A percentile compares a stretch with the other conserved stretches of the same genome.
phyloP scores from a whole-genome alignment of 2,113 vertebrate species.

The Notechis scutatus region DNA sequence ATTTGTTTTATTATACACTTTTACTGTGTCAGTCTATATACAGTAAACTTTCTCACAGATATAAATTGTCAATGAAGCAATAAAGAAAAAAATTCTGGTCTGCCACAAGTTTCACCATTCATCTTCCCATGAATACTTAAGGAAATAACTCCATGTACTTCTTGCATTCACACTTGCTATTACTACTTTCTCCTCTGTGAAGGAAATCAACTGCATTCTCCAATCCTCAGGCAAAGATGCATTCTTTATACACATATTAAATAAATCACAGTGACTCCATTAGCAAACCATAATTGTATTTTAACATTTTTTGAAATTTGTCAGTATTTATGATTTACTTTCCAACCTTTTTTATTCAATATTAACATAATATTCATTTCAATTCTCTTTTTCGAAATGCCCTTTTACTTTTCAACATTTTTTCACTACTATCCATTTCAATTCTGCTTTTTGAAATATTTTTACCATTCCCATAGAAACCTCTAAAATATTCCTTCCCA shows the following conservation, averaged over 20 bases:
- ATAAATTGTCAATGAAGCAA: background rate
- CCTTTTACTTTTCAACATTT: background rate
- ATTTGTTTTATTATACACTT: background rate
- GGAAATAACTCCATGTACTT: background rate
- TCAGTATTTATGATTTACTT: background rate
- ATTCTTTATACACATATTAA: background rate
- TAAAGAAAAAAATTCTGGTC: background rate
- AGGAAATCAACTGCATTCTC: background rate
- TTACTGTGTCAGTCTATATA: background rate
- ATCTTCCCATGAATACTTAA: background rate
- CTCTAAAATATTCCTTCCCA: background rate
- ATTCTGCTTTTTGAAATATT: background rate
- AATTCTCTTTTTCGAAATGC: background rate
- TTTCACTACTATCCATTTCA: background rate
- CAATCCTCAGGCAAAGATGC: background rate
- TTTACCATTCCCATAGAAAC: background rate
- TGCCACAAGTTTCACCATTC: background rate
- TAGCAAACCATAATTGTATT: background rate
- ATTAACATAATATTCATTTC: background rate
- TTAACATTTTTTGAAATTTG: background rate
- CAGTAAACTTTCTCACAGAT: background rate
- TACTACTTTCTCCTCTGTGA: background rate
- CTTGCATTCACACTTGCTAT: background rate
- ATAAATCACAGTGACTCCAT: background rate
- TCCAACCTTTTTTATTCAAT: background rate